Evolutionary conservation across 2,113 vertebrate genomes (phyloP), one percentile per base, ranked within the genome.

Genomic region (Thryonomys swinderianus): DNA sequence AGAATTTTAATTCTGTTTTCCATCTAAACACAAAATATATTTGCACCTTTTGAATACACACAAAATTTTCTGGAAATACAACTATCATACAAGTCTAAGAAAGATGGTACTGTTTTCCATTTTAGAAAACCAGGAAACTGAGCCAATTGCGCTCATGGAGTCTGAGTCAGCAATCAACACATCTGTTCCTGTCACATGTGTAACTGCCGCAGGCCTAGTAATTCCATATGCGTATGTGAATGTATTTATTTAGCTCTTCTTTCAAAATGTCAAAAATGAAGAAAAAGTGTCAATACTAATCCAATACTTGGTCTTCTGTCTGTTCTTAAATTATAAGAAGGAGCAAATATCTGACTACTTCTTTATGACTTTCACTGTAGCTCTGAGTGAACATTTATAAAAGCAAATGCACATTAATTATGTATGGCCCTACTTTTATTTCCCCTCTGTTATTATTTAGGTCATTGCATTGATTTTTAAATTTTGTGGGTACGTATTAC

Each of bases 211-310:
- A 32, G 83, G 13, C 66, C 71, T 25, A 51, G 32, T 57, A 86
- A 94, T 95, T 90, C 57, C 76, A 30, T 48, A 55, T 42, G 57
- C 74, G 59, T 69, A 51, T 48, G 45, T 37, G 27, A 85, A 74
- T 76, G 40, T 81, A 57, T 89, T 76, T 93, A 59, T 84, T 85
- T 67, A 94, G 42, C 32, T 93, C 32, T 90, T 57, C 32, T 91
- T 89, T 83, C 51, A 94, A 96, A 93, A 90, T 83, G 34, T 69
- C 74, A 92, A 61, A 87, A 89, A 81, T 27, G 69, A 90, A 92
- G 17, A 61, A 87, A 90, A 90, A 21, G 32, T 66, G 6, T 23
- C 40, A 80, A 7, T 81, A 86, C 59, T 57, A 92, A 73, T 55
- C 71, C 45, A 81, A n/a, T 87, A 23, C 76, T 51, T 76, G 27